These are phyloP conservation scores for Luffia ferchaultella DNA, from an alignment of 2,888 invertebrate species.

Conservation along the genomic window DNA sequence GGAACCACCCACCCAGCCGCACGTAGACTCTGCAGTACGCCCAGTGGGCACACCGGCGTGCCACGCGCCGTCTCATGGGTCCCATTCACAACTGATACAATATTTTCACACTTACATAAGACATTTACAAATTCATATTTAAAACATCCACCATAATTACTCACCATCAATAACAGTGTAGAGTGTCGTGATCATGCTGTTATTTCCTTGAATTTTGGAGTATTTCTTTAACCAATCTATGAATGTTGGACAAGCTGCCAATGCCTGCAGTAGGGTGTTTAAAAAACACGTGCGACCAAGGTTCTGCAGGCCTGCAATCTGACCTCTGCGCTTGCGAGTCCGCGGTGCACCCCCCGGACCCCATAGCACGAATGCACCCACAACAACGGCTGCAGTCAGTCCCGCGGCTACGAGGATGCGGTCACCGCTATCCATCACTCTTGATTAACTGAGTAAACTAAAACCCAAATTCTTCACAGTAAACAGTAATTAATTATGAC, in stretches of 20 bases:
- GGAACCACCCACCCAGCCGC: constrained; percentile 88
- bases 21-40: constrained; percentile 77
- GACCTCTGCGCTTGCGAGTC: constrained; percentile 71
- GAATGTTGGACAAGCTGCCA: constrained; percentile 88
- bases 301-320: constrained; percentile 87
- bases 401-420: constrained; percentile 81
- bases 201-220: constrained; percentile 68
- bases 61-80: constrained; percentile 73
- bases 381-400: constrained; percentile 80
- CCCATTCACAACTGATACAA: constrained; percentile 74
- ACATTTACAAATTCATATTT: neutral
- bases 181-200: constrained; percentile 77
- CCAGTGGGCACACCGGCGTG: constrained; percentile 57
- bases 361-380: constrained; percentile 87
- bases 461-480: no score
- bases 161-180: constrained; percentile 78
- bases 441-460: no score
- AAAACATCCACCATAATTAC: constrained; percentile 16
- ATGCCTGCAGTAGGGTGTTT: constrained; percentile 88
- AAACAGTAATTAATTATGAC: no score
- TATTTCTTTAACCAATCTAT: constrained; percentile 81
- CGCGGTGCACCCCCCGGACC: constrained; percentile 73
- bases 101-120: no score
- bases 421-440: constrained; percentile 75
- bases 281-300: constrained; percentile 93